Conservation (phyloP, 2,888 invertebrate genomes). For the Caradrina clavipalpis region DNA sequence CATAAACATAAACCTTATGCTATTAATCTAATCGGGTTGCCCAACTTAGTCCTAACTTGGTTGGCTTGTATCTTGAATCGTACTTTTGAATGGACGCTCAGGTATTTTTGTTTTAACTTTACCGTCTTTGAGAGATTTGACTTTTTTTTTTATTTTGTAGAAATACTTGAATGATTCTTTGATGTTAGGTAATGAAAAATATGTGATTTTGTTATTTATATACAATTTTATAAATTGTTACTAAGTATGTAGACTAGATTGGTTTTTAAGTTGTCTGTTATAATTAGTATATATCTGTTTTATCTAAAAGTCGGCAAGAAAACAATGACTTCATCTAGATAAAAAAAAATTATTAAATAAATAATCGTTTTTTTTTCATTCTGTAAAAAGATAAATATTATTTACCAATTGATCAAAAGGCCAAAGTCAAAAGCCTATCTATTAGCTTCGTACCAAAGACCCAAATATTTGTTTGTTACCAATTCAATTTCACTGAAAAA, state of each 20-base stretch:
- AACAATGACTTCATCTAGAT: too few relatives aligned
- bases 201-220: too few relatives aligned
- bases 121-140: background rate
- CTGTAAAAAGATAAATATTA: too few relatives aligned
- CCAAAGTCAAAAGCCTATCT: background rate
- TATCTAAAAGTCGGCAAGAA: too few relatives aligned
- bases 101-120: constrained; percentile 26
- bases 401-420: too few relatives aligned
- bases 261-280: too few relatives aligned
- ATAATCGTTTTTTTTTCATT: too few relatives aligned
- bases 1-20: constrained; percentile 42
- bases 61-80: constrained; percentile 24
- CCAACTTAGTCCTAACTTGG: constrained; percentile 23
- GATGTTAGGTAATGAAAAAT: background rate
- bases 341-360: too few relatives aligned
- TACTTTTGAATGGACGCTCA: constrained; percentile 33
- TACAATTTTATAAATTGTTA: too few relatives aligned
- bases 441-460: background rate
- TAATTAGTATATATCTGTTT: too few relatives aligned
- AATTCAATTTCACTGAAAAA: background rate
- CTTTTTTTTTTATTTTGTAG: constrained; percentile 8
- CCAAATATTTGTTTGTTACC: background rate
- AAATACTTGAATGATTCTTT: background rate
- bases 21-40: constrained; percentile 47
- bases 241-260: too few relatives aligned